A percentile compares a stretch with the other conserved stretches of the same genome.
phyloP scores from a whole-genome alignment of 1,140 invertebrate genomes.

The Musca vetustissima region DNA sequence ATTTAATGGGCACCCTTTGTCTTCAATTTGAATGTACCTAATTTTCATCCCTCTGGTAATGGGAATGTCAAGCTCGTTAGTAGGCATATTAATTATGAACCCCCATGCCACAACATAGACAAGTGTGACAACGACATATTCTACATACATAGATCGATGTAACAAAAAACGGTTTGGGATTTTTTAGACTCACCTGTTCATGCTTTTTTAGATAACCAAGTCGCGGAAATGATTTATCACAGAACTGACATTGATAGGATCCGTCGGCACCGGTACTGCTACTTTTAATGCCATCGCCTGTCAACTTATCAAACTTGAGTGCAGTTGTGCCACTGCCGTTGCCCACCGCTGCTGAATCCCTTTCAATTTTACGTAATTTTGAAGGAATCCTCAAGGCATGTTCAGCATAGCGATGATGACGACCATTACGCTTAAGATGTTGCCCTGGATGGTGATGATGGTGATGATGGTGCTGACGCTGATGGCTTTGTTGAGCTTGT shows the following conservation, averaged over 20 bases:
- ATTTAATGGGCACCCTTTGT: too few species aligned
- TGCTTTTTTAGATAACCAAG: conserved; percentile 87
- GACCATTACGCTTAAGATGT: conserved; percentile 46
- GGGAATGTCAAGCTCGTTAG: not conserved
- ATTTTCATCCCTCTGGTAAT: too few species aligned
- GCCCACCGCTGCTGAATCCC: conserved; percentile 31
- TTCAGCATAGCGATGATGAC: conserved; percentile 44
- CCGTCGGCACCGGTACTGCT: conserved; percentile 39
- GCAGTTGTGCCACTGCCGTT: conserved; percentile 25
- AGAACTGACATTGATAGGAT: conserved; percentile 88
- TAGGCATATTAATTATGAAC: not conserved
- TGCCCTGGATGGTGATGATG: conserved; percentile 45
- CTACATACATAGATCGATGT: not conserved
- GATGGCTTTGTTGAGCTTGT: conserved; percentile 30
- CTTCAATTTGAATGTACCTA: too few species aligned
- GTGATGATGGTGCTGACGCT: conserved; percentile 42
- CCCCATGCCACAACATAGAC: conserved; percentile 1
- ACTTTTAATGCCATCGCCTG: conserved; percentile 52
- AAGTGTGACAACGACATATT: too few species aligned
- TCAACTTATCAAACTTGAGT: conserved; percentile 55
- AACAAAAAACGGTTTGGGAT: not conserved
- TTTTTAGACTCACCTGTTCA: conserved; percentile 74
- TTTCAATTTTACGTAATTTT: conserved; percentile 54
- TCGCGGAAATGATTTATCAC: conserved; percentile 86
- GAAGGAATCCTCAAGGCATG: conserved; percentile 49